phyloP scores from a whole-genome alignment of 2,888 invertebrate genomes.

The Eristalis arbustorum region DNA sequence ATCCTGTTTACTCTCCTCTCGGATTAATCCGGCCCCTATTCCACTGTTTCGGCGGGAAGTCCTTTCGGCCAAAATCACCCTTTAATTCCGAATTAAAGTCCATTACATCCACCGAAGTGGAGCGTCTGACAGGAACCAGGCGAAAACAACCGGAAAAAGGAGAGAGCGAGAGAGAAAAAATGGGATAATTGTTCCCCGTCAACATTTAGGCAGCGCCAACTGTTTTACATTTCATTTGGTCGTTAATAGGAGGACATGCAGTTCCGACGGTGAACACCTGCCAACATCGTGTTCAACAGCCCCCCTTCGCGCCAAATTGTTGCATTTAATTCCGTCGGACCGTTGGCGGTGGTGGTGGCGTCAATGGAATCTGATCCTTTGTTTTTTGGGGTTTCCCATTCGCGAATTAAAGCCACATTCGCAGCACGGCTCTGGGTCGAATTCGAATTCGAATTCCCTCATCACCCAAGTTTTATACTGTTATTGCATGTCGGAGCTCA shows the following conservation, averaged over 20 bases:
- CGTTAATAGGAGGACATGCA: constrained; percentile 41
- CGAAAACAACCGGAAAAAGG: not conserved
- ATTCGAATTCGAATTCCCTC: constrained; percentile 17
- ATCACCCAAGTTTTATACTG: constrained; percentile 58
- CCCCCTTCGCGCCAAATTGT: constrained; percentile 19
- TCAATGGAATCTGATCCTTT: not conserved
- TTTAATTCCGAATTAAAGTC: constrained; percentile 28
- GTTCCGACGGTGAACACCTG: constrained; percentile 43
- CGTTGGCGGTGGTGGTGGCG: constrained; percentile 6
- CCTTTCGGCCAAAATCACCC: not conserved
- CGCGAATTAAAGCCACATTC: not conserved
- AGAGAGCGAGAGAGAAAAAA: not conserved
- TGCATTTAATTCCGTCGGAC: constrained; percentile 32
- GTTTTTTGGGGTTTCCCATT: constrained; percentile 3
- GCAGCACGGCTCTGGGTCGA: not conserved
- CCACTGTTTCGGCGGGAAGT: not conserved
- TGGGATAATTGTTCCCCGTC: constrained; percentile 21
- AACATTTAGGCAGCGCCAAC: constrained; percentile 28
- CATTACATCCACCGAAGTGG: not conserved
- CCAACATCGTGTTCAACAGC: constrained; percentile 27
- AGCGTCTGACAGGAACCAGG: too few relatives aligned
- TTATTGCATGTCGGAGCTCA: constrained; percentile 67
- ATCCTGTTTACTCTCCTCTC: not conserved
- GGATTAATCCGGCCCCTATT: not conserved
- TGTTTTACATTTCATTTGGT: constrained; percentile 36